Conservation (phyloP, 2,888 invertebrate species). For the Aleiodes leptofemur region DNA sequence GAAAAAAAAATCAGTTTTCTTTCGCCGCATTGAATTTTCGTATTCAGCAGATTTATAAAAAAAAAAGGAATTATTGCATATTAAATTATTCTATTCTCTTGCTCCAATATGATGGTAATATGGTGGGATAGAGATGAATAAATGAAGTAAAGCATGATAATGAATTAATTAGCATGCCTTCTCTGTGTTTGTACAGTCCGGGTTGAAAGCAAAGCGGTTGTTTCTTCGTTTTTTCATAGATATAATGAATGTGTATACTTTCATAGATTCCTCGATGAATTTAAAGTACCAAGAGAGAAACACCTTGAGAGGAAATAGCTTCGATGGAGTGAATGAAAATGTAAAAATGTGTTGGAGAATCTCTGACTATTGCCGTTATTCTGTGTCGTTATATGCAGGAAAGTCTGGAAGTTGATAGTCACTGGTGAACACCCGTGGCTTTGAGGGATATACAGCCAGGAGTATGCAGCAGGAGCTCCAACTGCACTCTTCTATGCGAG, state of each 20-base stretch:
- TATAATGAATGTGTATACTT: too few species aligned
- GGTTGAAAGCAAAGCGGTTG: too few species aligned
- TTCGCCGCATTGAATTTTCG: not conserved
- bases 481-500: conserved; percentile 1
- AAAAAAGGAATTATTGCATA: not conserved
- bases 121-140: conserved; percentile 6
- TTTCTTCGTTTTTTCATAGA: too few species aligned
- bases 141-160: conserved; percentile 16
- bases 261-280: not conserved
- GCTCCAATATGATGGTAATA: not conserved
- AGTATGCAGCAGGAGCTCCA: conserved; percentile 23
- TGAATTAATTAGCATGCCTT: not conserved
- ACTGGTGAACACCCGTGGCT: conserved; percentile 37
- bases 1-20: not conserved
- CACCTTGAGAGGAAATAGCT: too few species aligned
- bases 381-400: not conserved
- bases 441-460: conserved; percentile 25
- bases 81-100: conserved; percentile 17
- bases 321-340: not conserved
- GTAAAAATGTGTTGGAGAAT: conserved; percentile 24
- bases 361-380: conserved; percentile 24
- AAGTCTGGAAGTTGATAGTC: conserved; percentile 41
- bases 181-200: not conserved
- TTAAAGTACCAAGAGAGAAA: too few species aligned
- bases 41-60: not conserved